Conservation (phyloP, 35 echinoderm and acorn worm species). For the Lytechinus variegatus region DNA sequence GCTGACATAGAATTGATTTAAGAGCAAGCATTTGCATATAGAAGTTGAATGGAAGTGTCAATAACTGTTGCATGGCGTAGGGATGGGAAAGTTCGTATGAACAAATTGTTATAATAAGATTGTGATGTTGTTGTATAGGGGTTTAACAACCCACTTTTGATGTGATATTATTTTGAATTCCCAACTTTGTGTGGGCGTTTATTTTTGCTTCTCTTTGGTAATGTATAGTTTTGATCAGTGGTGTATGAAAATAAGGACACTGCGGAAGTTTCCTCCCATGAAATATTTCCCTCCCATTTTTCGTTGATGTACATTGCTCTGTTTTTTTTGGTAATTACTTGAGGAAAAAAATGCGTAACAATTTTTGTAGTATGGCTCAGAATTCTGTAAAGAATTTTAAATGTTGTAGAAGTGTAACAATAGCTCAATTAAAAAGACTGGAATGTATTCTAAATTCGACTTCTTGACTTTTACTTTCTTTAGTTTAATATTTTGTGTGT, state of each 20-base stretch:
- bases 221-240: not conserved
- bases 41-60: not conserved
- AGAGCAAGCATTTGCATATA: constrained; percentile 9
- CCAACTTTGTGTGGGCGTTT: not conserved
- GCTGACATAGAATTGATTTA: not conserved
- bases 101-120: not conserved
- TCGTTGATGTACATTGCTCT: not conserved
- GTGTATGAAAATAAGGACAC: not conserved
- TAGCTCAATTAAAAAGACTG: constrained; percentile 43
- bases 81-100: not conserved
- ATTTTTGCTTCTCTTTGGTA: not conserved
- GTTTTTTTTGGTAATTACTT: not conserved
- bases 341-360: not conserved
- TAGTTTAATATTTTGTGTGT: not conserved
- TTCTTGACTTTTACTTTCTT: not conserved
- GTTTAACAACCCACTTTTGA: constrained; percentile 11
- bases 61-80: not conserved
- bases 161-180: constrained; percentile 20
- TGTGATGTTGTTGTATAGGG: constrained; percentile 27
- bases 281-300: not conserved
- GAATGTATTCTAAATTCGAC: constrained; percentile 21
- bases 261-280: not conserved
- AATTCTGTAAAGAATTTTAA: constrained; percentile 6
- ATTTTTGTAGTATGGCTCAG: not conserved
- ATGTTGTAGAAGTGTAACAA: constrained; percentile 38